Base-by-base conservation (phyloP, 2,888 invertebrate species). In the Chironomus riparius region DNA sequence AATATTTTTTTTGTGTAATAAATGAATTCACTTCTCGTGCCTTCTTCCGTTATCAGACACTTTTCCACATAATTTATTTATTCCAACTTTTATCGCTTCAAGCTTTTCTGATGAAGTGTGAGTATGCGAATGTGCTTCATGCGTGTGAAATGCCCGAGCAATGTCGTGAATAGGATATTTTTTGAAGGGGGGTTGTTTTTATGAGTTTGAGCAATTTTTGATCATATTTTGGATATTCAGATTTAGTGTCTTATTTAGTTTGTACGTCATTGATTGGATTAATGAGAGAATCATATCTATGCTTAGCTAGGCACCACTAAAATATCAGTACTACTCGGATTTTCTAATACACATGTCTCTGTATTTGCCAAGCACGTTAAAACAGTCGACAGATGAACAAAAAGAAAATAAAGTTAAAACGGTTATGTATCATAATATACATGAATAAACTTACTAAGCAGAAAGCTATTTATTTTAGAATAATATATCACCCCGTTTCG, bases 21-120 rank as follows among this genome's bases (percentile, higher is more conserved):
- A 72, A 72, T 72, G 62, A 72, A 13, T 72, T 72, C 72, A 72
- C 72, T 62, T 62, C 62, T 72, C 48, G 3, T 68, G 28, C 15
- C 38, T 56, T 28, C 72, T 61, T 62, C 38, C 10, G 72, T 21
- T 72, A 72, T 72, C 72, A 62, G 61, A 72, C 72, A 72, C 72
- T 72, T 72, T 72, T 72, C 61, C 72, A 38, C 72, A 72, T 72
- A 72, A 72, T 72, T 72, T 72, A 72, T 72, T 72, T 62, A 50
- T 38, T 62, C 47, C 62, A 62, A 50, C 56, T 62, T 72, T 72
- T 72, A 72, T 72, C 72, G 24, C 65, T 56, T 56, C 18, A 18
- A 56, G 56, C 56, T 7, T 15, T 28, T 38, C 38, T 38, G 38
- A 38, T 56, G 15, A 56, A 56, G 56, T 18, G 56, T 56, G 56